Evolutionary conservation across 1,140 invertebrate genomes (phyloP).

Genomic region (Pachypsylla venusta): DNA sequence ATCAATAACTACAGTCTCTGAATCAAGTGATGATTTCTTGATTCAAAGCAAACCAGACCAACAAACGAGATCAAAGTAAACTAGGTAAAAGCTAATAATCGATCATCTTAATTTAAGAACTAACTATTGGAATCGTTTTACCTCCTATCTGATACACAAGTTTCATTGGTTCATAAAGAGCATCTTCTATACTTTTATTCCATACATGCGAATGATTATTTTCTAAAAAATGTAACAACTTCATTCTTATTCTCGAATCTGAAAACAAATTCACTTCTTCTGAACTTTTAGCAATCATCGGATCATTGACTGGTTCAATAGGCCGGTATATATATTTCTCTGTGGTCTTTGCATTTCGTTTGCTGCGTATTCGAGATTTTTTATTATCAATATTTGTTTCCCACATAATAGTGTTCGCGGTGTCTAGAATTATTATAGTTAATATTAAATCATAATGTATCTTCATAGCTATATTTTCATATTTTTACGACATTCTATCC

Average conservation of each 20-base stretch:
- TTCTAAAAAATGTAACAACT: not conserved
- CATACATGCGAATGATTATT: not conserved
- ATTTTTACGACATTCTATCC: no score
- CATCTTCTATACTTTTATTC: constrained; percentile 1
- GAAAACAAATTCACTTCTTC: not conserved
- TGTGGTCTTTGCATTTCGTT: not conserved
- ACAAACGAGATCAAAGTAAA: no score
- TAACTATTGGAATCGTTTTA: no score
- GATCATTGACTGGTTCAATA: not conserved
- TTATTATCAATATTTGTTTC: not conserved
- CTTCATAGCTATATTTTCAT: not conserved
- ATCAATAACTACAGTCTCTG: no score
- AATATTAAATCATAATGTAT: not conserved
- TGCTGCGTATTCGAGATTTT: not conserved
- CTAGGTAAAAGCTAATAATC: no score
- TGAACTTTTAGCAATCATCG: not conserved
- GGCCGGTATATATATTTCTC: not conserved
- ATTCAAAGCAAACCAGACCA: no score
- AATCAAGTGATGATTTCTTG: no score
- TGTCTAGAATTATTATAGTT: not conserved
- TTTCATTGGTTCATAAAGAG: constrained; percentile 2
- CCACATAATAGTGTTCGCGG: not conserved
- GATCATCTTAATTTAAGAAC: no score
- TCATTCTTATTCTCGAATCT: not conserved
- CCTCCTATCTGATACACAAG: not conserved